These are phyloP conservation scores for Drosophila ironensis DNA, from an alignment of 1,140 invertebrate species.

Conservation along the genomic window DNA sequence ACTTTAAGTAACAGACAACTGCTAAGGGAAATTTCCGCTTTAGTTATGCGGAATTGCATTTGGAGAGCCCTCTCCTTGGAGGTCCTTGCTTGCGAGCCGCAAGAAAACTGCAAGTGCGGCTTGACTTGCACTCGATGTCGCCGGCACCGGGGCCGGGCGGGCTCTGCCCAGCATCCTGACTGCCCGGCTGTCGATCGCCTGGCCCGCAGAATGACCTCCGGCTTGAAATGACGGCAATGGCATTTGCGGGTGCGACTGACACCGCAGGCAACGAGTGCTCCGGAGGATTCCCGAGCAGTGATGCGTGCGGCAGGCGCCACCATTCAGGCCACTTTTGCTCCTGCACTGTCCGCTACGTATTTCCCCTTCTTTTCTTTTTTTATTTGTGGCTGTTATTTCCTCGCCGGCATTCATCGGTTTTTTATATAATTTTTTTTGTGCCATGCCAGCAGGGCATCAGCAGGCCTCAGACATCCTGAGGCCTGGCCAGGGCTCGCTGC, in stretches of 20 bases:
- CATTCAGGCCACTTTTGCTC: constrained; percentile 29
- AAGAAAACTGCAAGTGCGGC: too few relatives aligned
- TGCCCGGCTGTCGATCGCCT: too few relatives aligned
- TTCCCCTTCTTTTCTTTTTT: not conserved
- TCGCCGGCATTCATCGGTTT: too few relatives aligned
- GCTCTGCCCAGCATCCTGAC: too few relatives aligned
- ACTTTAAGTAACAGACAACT: too few relatives aligned
- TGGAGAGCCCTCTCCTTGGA: too few relatives aligned
- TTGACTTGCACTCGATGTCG: too few relatives aligned
- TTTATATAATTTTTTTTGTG: not conserved
- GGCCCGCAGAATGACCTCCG: constrained; percentile 21
- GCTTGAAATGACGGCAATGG: constrained; percentile 1
- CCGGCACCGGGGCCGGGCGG: too few relatives aligned
- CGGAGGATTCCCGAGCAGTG: too few relatives aligned
- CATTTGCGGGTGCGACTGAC: constrained; percentile 14
- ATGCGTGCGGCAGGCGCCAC: constrained; percentile 21
- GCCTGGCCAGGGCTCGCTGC: constrained; percentile 10
- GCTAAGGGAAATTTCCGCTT: too few relatives aligned
- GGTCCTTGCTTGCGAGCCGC: too few relatives aligned
- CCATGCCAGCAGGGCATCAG: not conserved
- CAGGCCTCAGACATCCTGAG: constrained; percentile 13
- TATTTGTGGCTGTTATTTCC: not conserved
- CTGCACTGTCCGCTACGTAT: constrained; percentile 14
- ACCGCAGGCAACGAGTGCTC: not conserved
- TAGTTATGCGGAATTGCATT: too few relatives aligned